A percentile compares a stretch with the other conserved stretches of the same genome.
Conservation (phyloP, 2,113 vertebrate species). For the Neoarius graeffei region DNA sequence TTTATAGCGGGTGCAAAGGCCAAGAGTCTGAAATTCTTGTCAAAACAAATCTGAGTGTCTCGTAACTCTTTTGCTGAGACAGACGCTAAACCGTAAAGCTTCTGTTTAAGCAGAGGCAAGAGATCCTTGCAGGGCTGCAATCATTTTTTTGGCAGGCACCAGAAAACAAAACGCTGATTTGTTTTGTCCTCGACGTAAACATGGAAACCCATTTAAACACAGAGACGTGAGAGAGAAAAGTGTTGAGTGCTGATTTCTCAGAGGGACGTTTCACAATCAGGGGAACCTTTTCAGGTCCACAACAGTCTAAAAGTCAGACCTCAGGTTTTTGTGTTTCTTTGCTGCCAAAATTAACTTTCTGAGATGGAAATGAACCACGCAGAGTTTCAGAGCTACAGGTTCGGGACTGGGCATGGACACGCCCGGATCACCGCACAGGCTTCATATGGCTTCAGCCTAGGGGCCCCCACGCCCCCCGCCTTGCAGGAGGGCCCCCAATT, state of each 20-base stretch:
- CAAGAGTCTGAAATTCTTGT: neutral
- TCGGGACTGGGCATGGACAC: no score
- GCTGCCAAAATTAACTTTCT: no score
- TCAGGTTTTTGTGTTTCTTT: no score
- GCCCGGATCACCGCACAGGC: no score
- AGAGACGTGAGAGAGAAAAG: neutral
- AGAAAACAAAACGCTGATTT: neutral
- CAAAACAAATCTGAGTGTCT: neutral
- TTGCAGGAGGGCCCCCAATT: no score
- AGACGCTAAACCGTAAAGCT: neutral
- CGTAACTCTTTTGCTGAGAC: neutral
- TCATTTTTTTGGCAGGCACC: neutral
- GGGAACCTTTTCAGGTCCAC: no score
- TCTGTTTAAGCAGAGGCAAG: neutral
- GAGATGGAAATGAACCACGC: no score
- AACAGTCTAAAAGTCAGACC: no score
- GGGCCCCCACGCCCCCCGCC: no score
- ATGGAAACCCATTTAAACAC: neutral
- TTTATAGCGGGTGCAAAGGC: neutral
- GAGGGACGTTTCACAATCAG: no score
- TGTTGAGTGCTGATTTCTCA: neutral
- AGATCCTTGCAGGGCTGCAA: neutral
- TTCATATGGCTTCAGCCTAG: no score
- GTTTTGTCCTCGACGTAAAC: neutral
- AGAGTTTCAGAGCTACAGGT: no score